phyloP scores from a whole-genome alignment of 2,113 vertebrate species.

The Orcinus orca region DNA sequence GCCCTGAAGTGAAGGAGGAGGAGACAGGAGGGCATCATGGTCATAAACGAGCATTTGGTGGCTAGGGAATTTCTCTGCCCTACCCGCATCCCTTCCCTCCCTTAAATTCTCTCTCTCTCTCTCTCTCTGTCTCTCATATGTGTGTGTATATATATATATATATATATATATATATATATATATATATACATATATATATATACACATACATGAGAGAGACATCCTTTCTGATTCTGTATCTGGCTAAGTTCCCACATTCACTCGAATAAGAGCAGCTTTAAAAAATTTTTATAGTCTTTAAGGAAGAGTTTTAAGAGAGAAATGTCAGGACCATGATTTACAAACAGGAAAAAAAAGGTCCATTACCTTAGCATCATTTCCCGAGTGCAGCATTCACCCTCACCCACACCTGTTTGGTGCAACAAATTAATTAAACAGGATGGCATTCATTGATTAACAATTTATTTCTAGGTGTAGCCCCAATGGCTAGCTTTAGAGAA shows the following conservation, averaged over 20 bases:
- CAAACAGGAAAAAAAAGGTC: background rate
- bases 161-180: background rate
- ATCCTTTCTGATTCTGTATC: constrained; percentile 43
- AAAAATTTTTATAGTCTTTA: constrained; percentile 41
- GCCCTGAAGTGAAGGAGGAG: constrained; percentile 55
- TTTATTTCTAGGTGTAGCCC: constrained; percentile 69
- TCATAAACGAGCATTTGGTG: constrained; percentile 1
- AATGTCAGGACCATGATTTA: constrained; percentile 57
- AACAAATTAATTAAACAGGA: constrained; percentile 79
- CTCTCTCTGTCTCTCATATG: background rate
- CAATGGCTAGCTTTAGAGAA: constrained; percentile 43
- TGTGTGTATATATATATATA: background rate
- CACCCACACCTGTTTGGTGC: constrained; percentile 59
- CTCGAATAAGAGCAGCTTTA: constrained; percentile 73
- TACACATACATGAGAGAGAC: background rate
- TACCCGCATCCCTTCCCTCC: background rate
- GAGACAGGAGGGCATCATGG: constrained; percentile 31
- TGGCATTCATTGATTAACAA: constrained; percentile 76
- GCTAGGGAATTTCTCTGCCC: constrained; percentile 5
- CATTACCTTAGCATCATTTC: background rate
- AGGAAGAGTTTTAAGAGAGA: constrained; percentile 53
- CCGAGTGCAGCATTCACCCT: background rate
- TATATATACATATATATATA: background rate
- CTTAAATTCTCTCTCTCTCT: background rate
- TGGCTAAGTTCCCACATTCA: constrained; percentile 70